A percentile compares a stretch with the other conserved stretches of the same genome.
phyloP scores from a whole-genome alignment of 2,113 vertebrate species.

The Gymnogyps californianus region DNA sequence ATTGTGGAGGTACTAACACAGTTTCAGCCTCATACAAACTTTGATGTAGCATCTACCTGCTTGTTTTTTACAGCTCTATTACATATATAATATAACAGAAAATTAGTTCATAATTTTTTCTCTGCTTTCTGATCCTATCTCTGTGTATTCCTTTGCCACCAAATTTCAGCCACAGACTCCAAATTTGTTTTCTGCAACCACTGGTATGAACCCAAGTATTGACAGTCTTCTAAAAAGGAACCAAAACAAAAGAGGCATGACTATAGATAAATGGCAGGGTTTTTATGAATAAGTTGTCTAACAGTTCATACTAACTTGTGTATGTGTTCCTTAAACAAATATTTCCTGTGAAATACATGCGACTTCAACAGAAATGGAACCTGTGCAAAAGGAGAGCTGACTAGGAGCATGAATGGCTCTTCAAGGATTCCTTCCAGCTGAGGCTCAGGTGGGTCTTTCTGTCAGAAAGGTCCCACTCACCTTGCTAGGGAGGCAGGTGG shows the following conservation, averaged over 20 bases:
- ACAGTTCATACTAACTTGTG: neutral
- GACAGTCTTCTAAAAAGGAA: neutral
- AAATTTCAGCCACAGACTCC: neutral
- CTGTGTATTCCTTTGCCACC: neutral
- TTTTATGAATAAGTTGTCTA: neutral
- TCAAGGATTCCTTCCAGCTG: neutral
- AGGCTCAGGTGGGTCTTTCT: neutral
- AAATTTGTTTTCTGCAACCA: neutral
- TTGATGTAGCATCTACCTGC: neutral
- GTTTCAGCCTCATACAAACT: neutral
- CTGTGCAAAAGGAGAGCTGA: neutral
- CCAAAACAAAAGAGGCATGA: neutral
- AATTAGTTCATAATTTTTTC: neutral
- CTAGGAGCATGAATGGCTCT: neutral
- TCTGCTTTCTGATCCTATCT: neutral
- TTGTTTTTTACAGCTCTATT: neutral
- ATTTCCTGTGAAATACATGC: neutral
- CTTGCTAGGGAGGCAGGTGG: neutral
- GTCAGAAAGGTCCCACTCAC: neutral
- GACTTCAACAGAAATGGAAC: neutral
- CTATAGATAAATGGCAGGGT: neutral
- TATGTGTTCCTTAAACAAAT: neutral
- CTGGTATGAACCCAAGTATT: neutral
- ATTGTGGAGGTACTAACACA: neutral
- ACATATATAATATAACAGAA: neutral